These are phyloP conservation scores for cattle (Bos taurus) DNA, from an alignment of 2,113 vertebrate genomes.

Conservation along the genomic window ARS-UCD2.0 NC_037350.1:36326501-36327000, in stretches of 20 bases:
- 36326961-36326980: neutral
- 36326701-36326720: neutral
- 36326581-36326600: neutral
- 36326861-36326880: neutral
- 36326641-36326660: neutral
- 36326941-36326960: neutral
- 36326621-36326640: neutral
- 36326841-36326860: neutral
- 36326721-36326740: neutral
- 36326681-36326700: neutral
- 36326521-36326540: neutral
- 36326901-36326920: neutral
- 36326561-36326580: accelerated
- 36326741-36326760: neutral
- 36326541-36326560: neutral
- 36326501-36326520: accelerated
- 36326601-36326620: neutral
- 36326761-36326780: neutral
- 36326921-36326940: neutral
- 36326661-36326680: neutral
- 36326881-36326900: neutral
- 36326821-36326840: too few species aligned
- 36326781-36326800: neutral
- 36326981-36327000: neutral
- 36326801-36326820: neutral